phyloP scores from a whole-genome alignment of 2,888 invertebrate genomes.

The Julus scandinavius region DNA sequence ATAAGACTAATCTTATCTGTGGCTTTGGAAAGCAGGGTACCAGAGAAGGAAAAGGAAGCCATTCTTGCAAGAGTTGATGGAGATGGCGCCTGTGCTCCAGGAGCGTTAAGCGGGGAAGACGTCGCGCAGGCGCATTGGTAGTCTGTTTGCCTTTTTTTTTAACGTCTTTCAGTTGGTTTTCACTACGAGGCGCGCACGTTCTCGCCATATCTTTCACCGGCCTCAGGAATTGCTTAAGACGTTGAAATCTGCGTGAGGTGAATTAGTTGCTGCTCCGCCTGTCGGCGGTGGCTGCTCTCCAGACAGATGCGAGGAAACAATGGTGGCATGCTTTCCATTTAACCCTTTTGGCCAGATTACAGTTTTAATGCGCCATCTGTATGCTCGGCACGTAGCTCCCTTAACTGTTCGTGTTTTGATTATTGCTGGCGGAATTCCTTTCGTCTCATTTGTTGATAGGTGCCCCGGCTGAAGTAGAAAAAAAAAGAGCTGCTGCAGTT shows the following conservation, averaged over 20 bases:
- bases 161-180: neutral
- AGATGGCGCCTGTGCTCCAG: no score
- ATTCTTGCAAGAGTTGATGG: no score
- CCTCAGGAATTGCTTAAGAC: conserved; percentile 17
- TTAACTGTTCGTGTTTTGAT: conserved; percentile 33
- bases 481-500: neutral
- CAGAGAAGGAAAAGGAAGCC: no score
- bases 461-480: neutral
- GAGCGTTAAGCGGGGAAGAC: neutral
- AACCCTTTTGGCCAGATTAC: conserved; percentile 27
- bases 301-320: conserved; percentile 13
- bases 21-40: no score
- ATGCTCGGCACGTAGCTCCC: conserved; percentile 27
- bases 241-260: conserved; percentile 27
- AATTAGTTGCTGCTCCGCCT: neutral
- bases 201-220: neutral
- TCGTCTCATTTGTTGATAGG: conserved; percentile 33
- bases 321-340: conserved; percentile 21
- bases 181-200: neutral
- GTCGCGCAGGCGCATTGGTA: neutral
- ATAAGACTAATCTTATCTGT: no score
- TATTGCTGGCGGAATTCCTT: conserved; percentile 27
- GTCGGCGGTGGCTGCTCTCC: neutral
- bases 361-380: neutral
- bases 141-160: neutral